Evolutionary conservation across 2,797 vertebrate genomes (phyloP).

Genomic region (Potorous gilbertii): DNA sequence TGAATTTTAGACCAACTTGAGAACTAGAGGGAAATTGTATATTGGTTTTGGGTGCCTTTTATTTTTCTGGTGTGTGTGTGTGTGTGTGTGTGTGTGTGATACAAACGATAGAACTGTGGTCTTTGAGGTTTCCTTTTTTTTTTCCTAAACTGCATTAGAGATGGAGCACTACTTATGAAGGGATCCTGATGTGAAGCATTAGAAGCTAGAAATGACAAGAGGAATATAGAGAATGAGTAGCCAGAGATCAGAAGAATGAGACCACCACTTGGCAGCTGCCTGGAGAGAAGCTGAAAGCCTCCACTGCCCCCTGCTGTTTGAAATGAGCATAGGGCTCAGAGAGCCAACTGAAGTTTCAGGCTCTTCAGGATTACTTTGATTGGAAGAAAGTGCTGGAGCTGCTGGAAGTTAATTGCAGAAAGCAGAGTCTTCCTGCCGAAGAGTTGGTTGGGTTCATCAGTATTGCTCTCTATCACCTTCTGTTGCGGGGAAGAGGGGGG

Average conservation of each 20-base stretch:
- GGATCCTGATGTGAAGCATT: neutral
- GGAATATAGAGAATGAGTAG: neutral
- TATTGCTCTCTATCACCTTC: neutral
- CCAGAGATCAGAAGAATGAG: neutral
- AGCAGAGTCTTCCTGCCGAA: neutral
- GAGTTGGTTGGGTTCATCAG: neutral
- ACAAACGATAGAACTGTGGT: neutral
- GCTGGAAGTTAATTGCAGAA: neutral
- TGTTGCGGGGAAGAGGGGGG: neutral
- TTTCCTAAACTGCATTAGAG: neutral
- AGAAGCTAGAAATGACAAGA: neutral
- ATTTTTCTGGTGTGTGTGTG: too few species aligned
- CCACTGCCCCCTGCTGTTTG: neutral
- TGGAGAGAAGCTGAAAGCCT: neutral
- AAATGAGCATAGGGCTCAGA: neutral
- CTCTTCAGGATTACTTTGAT: neutral
- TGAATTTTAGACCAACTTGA: neutral
- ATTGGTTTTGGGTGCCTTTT: neutral
- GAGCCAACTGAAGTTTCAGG: neutral
- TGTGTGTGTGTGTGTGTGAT: too few species aligned
- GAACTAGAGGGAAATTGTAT: neutral
- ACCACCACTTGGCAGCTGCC: neutral
- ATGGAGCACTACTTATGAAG: neutral
- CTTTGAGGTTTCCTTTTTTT: neutral
- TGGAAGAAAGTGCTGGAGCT: neutral